These are phyloP conservation scores for Ernsta delagoae DNA, from an alignment of 2,888 invertebrate genomes.

Conservation along the genomic window DNA sequence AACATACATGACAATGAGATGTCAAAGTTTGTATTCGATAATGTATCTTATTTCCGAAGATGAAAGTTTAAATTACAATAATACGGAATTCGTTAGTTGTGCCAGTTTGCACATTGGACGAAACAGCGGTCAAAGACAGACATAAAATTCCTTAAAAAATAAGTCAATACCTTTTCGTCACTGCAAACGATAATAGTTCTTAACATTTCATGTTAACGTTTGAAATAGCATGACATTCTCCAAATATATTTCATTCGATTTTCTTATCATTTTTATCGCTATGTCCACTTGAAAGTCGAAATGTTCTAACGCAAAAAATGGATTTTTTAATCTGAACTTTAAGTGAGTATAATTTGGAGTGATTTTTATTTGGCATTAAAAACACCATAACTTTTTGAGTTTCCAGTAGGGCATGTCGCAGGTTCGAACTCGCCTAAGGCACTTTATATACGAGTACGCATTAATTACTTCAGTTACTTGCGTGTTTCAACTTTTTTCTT, in stretches of 20 bases:
- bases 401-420: constrained; percentile 39
- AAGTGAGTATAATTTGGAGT: background rate
- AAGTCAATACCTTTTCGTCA: constrained; percentile 46
- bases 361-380: background rate
- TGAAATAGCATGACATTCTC: constrained; percentile 22
- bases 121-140: constrained; percentile 57
- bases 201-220: background rate
- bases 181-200: constrained; percentile 14
- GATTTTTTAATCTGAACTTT: constrained; percentile 5
- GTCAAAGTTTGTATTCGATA: constrained; percentile 17
- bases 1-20: constrained; percentile 45
- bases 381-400: background rate
- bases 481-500: constrained; percentile 34
- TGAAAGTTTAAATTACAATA: constrained; percentile 5
- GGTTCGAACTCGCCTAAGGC: constrained; percentile 61
- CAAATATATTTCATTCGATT: constrained; percentile 52
- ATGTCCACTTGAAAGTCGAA: background rate
- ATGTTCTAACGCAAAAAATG: constrained; percentile 13
- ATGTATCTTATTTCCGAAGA: background rate
- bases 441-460: constrained; percentile 48
- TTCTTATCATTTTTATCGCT: constrained; percentile 51
- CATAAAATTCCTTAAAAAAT: constrained; percentile 57
- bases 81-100: background rate
- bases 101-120: background rate
- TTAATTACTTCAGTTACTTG: constrained; percentile 46